Conservation (phyloP, 2,113 vertebrate species). For the Gasterosteus aculeatus region DNA sequence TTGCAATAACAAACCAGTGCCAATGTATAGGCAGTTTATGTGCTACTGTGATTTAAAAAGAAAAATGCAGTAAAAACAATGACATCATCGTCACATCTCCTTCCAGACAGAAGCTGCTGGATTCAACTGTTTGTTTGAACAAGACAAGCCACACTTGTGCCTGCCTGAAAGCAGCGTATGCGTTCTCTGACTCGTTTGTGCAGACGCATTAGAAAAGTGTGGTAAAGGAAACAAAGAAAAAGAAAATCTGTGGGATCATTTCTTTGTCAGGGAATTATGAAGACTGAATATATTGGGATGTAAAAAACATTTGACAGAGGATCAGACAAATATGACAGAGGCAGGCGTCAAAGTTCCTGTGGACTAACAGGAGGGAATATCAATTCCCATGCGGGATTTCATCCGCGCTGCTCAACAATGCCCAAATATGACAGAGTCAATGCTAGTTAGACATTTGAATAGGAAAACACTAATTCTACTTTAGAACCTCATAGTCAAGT, state of each 20-base stretch:
- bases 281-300: slow-evolving; percentile 10
- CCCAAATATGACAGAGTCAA: not conserved
- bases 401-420: slow-evolving; percentile 5
- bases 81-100: slow-evolving; percentile 41
- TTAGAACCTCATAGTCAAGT: not conserved
- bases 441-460: not conserved
- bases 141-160: slow-evolving; percentile 39
- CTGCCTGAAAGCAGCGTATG: slow-evolving; percentile 34
- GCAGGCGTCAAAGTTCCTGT: not conserved
- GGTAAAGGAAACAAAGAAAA: slow-evolving; percentile 15
- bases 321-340: slow-evolving; percentile 20
- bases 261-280: not conserved
- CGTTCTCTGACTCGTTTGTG: slow-evolving; percentile 12
- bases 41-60: slow-evolving; percentile 13
- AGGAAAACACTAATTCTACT: slow-evolving; percentile 10
- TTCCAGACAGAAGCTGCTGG: slow-evolving; percentile 54
- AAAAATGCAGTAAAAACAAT: slow-evolving; percentile 50
- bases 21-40: not conserved
- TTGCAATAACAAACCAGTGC: slow-evolving; percentile 8
- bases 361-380: not conserved
- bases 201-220: not conserved
- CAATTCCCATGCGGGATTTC: not conserved
- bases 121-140: slow-evolving; percentile 58
- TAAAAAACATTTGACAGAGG: not conserved
- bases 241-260: not conserved